phyloP scores from a whole-genome alignment of 2,797 vertebrate species.

The Denticeps clupeoides region DNA sequence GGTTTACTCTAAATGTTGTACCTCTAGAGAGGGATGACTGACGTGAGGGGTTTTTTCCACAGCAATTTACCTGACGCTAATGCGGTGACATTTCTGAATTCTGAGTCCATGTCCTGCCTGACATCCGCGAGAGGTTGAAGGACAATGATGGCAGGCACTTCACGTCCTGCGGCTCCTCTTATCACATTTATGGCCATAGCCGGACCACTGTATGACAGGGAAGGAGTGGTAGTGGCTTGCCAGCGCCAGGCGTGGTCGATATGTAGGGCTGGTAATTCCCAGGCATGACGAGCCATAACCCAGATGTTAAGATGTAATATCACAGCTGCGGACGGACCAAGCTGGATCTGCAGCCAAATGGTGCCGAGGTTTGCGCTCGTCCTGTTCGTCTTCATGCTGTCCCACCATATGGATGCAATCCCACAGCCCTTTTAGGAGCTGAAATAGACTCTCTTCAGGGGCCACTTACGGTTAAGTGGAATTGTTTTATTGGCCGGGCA shows the following conservation, averaged over 20 bases:
- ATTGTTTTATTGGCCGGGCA: slow-evolving; percentile 96
- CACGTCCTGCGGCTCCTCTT: slow-evolving; percentile 17
- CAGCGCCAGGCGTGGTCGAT: too few species aligned
- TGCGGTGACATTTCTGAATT: slow-evolving; percentile 14
- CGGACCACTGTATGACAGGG: neutral
- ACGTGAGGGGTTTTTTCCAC: neutral
- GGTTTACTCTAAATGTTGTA: too few species aligned
- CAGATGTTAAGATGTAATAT: slow-evolving; percentile 96
- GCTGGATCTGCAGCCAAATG: slow-evolving; percentile 81
- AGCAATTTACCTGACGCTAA: slow-evolving; percentile 26
- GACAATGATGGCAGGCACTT: slow-evolving; percentile 16
- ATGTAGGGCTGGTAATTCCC: slow-evolving; percentile 98
- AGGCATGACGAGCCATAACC: slow-evolving; percentile 96
- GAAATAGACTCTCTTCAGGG: slow-evolving; percentile 88
- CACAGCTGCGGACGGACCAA: slow-evolving; percentile 88
- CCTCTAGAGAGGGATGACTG: too few species aligned
- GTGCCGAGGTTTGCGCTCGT: slow-evolving; percentile 72
- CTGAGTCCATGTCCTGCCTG: slow-evolving; percentile 49
- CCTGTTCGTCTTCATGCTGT: slow-evolving; percentile 88
- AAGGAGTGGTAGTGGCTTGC: slow-evolving; percentile 1
- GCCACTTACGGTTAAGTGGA: slow-evolving; percentile 94
- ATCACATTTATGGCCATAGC: slow-evolving; percentile 28
- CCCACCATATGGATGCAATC: slow-evolving; percentile 99
- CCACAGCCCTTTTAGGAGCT: slow-evolving; percentile 88
- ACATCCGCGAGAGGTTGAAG: slow-evolving; percentile 56